A percentile compares a stretch with the other conserved stretches of the same genome.
Evolutionary conservation across 64 coral and sea anemone genomes (phyloP).

Genomic region (Catalaphyllia jardinei): DNA sequence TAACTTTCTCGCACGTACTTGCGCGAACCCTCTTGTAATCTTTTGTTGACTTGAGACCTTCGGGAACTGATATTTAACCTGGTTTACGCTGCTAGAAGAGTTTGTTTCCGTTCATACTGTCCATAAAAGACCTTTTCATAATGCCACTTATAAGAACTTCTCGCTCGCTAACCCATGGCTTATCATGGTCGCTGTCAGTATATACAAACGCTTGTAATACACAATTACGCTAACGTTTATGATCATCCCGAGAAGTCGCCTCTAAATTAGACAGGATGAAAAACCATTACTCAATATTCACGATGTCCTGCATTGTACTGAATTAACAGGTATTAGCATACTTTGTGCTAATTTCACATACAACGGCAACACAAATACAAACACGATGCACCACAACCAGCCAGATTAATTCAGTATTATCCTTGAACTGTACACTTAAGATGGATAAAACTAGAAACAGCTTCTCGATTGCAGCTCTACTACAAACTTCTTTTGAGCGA

Average conservation of each 20-base stretch:
- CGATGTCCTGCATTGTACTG: background rate
- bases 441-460: background rate
- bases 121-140: no score
- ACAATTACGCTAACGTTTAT: background rate
- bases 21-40: no score
- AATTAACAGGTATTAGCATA: conserved; percentile 6
- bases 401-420: background rate
- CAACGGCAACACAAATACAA: conserved; percentile 8
- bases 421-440: background rate
- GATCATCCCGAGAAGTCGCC: background rate
- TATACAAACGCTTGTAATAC: background rate
- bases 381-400: background rate
- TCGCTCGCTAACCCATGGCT: background rate
- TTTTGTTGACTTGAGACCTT: no score
- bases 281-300: background rate
- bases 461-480: background rate
- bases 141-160: no score
- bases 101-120: no score
- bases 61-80: no score
- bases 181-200: background rate
- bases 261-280: background rate
- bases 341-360: conserved; percentile 33
- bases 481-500: background rate
- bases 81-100: no score
- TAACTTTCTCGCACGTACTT: background rate